These are phyloP conservation scores for Meliscaeva auricollis DNA, from an alignment of 2,888 invertebrate species.

Conservation along the genomic window DNA sequence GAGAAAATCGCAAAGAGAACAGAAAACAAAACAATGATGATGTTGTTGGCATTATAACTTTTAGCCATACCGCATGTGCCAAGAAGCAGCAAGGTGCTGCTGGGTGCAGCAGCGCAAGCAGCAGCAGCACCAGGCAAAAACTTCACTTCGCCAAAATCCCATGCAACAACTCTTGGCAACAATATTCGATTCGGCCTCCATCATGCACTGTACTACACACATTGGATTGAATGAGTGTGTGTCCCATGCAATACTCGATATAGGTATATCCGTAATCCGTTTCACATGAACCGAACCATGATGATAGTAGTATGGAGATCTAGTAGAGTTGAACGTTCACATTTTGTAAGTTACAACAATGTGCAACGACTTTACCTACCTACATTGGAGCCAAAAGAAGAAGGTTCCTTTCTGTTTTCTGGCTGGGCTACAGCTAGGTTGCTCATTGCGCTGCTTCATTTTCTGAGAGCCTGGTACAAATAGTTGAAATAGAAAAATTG, in stretches of 20 bases:
- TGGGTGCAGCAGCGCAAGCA: constrained; percentile 31
- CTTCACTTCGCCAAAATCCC: constrained; percentile 46
- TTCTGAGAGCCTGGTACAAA: constrained; percentile 83
- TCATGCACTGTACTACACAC: constrained; percentile 17
- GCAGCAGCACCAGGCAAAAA: background rate
- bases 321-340: constrained; percentile 39
- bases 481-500: constrained; percentile 83
- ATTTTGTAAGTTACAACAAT: constrained; percentile 47
- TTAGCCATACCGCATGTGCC: constrained; percentile 12
- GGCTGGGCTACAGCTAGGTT: background rate
- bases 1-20: constrained; percentile 43
- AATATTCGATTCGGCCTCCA: constrained; percentile 52
- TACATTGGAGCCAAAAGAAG: constrained; percentile 23
- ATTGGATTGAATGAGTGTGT: background rate
- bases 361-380: constrained; percentile 33
- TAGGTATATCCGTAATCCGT: constrained; percentile 16
- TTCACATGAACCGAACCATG: background rate
- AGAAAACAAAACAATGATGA: constrained; percentile 47
- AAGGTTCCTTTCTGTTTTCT: constrained; percentile 26
- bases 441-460: background rate
- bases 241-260: background rate
- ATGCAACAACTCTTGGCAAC: constrained; percentile 68
- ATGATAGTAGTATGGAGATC: constrained; percentile 8
- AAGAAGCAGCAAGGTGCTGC: constrained; percentile 44
- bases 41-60: constrained; percentile 35